Percentiles rank a stretch among this genome's conserved stretches.
Conservation (phyloP, 2,888 invertebrate genomes). For the Dryadula phaetusa region DNA sequence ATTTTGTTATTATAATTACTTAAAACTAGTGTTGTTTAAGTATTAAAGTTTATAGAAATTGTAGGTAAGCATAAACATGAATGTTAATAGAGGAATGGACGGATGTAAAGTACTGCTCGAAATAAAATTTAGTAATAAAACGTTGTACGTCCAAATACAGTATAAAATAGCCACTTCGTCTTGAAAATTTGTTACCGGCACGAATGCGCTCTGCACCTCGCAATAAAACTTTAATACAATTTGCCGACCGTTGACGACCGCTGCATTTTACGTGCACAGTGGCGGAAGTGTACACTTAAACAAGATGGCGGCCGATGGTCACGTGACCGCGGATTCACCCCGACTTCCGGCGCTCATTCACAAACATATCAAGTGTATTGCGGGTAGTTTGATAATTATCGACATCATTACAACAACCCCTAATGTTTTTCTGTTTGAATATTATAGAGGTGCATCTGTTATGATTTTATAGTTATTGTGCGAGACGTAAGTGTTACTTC, state of each 20-base stretch:
- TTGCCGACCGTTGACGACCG: conserved; percentile 62
- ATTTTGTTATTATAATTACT: not conserved
- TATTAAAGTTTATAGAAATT: not conserved
- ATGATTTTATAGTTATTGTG: conserved; percentile 55
- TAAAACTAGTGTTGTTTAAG: too few species aligned
- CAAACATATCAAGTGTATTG: conserved; percentile 78
- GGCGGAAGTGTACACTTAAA: conserved; percentile 78
- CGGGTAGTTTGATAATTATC: conserved; percentile 79
- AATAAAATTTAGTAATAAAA: conserved; percentile 35
- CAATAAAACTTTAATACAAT: conserved; percentile 55
- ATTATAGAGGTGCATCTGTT: conserved; percentile 70
- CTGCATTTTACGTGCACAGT: conserved; percentile 60
- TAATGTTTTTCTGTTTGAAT: conserved; percentile 62
- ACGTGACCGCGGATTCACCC: conserved; percentile 82
- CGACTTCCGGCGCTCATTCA: conserved; percentile 73
- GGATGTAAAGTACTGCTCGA: not conserved
- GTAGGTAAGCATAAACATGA: not conserved
- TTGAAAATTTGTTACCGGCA: conserved; percentile 49
- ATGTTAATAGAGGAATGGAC: not conserved
- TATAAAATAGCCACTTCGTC: conserved; percentile 39
- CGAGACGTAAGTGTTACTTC: not conserved
- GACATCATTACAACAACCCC: conserved; percentile 62
- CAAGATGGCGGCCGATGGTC: conserved; percentile 78
- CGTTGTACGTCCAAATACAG: conserved; percentile 34
- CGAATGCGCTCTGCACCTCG: conserved; percentile 50